Base-by-base conservation (phyloP, 1,140 invertebrate species). In the Nilaparvata lugens region DNA sequence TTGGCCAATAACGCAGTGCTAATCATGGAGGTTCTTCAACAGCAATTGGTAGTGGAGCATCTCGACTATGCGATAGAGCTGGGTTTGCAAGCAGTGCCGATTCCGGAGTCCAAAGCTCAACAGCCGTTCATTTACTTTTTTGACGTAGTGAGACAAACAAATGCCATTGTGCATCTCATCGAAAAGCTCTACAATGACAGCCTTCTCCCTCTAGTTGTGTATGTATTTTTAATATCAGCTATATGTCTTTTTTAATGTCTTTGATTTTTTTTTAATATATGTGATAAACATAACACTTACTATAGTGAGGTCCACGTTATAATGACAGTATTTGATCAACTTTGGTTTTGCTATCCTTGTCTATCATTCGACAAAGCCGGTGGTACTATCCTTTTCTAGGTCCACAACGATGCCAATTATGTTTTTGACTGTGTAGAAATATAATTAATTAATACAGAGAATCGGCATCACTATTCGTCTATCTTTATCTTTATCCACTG, bases 1-100 rank as follows among this genome's bases (percentile, higher is more conserved):
- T 71, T 93, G 19, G 78, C 93, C 0, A 72, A 74, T 9, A 95
- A 97, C 75, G 86, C 92, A 1, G 78, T 88, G 1, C 84, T 87
- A 64, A 83, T 98, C 19, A 83, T 96, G 65, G 93, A 97, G 63
- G 84, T 93, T 25, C 71, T 98, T 18, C 77, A 96, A 5, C 87
- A 93, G 64, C 88, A 89, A 71, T 74, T 99, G 1, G 83, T 97
- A 60, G 83, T 84, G 14, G 94, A 98, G 69, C 94, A 98, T 72
- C 88, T 98, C 1, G 93, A 97, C 73, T 98, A 98, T 77, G 95
- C 95, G 0, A 68, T 98, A 9, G 96, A 98, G 73, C 71, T 98
- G 18, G 95, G 91, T 0, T 74, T 98, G 45, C 91, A 96, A 69
- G 84, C 84, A 52, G 88, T 98, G 62, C 94, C 96, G 0, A 85